Conservation (phyloP, 2,888 invertebrate genomes). For the Boloria euphrosyne region DNA sequence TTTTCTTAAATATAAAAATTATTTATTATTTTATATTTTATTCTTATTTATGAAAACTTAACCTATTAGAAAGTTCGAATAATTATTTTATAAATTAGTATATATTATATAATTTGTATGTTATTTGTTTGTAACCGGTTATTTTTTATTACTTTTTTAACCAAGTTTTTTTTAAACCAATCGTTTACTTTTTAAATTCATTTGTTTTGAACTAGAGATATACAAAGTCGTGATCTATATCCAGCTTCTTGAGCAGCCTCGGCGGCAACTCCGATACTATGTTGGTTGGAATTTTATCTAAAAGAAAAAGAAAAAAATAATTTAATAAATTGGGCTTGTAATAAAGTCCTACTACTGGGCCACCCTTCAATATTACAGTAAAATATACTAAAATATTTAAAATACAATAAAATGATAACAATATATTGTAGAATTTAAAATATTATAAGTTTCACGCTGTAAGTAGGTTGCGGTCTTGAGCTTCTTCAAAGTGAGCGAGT, state of each 20-base stretch:
- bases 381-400: too few species aligned
- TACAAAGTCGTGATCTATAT: slow-evolving; percentile 67
- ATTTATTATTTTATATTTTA: slow-evolving; percentile 6
- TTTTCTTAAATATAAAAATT: slow-evolving; percentile 4
- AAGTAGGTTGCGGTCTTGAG: too few species aligned
- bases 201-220: slow-evolving; percentile 50
- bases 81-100: slow-evolving; percentile 5
- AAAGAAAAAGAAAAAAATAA: slow-evolving; percentile 44
- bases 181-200: background rate
- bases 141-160: background rate
- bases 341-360: background rate
- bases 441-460: too few species aligned
- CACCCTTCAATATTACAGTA: too few species aligned
- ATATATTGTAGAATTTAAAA: too few species aligned
- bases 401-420: too few species aligned
- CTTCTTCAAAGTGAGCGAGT: too few species aligned
- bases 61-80: slow-evolving; percentile 8
- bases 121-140: background rate
- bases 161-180: background rate
- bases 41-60: background rate
- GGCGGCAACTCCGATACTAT: slow-evolving; percentile 90
- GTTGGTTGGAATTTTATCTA: slow-evolving; percentile 91
- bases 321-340: background rate
- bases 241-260: slow-evolving; percentile 79
- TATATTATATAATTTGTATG: background rate